Evolutionary conservation across 2,888 invertebrate species (phyloP).

Genomic region (Brachyptera risi): DNA sequence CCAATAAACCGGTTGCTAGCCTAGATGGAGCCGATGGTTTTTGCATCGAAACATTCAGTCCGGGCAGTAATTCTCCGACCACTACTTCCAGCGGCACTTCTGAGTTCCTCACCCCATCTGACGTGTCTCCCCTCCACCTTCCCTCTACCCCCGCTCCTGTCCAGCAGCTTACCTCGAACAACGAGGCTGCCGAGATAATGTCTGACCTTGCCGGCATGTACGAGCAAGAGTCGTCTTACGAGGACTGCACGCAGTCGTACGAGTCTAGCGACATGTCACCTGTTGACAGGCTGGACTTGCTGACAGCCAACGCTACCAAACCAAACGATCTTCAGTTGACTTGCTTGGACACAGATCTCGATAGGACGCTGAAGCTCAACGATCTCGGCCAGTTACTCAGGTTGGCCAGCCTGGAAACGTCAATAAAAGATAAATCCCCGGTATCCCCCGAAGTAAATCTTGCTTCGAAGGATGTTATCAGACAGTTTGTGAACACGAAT

Average conservation of each 20-base stretch:
- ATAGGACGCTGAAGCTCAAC: neutral
- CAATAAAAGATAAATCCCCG: too few species aligned
- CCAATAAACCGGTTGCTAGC: neutral
- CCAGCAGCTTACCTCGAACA: conserved; percentile 22
- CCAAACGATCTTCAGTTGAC: too few species aligned
- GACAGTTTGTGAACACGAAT: too few species aligned
- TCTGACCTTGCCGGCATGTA: conserved; percentile 24
- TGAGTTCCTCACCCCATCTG: too few species aligned
- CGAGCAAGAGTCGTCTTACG: neutral
- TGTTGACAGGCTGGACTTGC: neutral
- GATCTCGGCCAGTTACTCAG: neutral
- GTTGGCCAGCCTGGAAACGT: too few species aligned
- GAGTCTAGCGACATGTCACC: conserved; percentile 2
- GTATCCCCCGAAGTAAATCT: too few species aligned
- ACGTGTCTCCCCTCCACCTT: neutral
- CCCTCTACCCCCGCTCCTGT: neutral
- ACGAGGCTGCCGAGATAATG: conserved; percentile 33
- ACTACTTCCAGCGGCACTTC: conserved; percentile 25
- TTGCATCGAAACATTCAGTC: conserved; percentile 21
- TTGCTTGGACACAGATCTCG: neutral
- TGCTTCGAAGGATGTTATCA: too few species aligned
- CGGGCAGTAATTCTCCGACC: conserved; percentile 34
- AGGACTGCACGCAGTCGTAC: conserved; percentile 1
- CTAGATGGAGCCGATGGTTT: neutral
- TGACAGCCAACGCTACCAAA: neutral